phyloP scores from a whole-genome alignment of 2,797 vertebrate species.

The Microctenopoma stevenorrisi region DNA sequence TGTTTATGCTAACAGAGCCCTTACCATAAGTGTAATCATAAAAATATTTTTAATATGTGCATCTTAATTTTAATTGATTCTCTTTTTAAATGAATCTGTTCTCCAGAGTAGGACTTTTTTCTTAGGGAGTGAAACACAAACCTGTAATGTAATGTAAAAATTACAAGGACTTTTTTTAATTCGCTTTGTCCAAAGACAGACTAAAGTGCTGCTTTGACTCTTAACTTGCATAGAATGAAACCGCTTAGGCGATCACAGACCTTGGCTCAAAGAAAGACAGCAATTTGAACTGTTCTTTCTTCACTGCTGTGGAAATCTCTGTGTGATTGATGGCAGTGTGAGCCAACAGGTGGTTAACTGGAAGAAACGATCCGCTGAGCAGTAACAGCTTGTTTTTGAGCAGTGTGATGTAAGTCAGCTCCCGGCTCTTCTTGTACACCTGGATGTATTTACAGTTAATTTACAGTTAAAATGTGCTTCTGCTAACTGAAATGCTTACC shows the following conservation, averaged over 20 bases:
- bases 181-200: conserved; percentile 34
- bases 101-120: background rate
- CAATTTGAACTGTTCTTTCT: conserved; percentile 16
- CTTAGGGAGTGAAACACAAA: background rate
- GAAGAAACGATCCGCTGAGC: conserved; percentile 13
- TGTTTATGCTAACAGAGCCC: background rate
- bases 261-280: conserved; percentile 56
- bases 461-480: background rate
- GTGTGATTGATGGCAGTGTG: conserved; percentile 21
- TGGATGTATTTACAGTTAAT: conserved; percentile 22
- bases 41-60: too few species aligned
- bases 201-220: conserved; percentile 11
- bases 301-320: conserved; percentile 24
- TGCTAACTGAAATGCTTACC: conserved; percentile 9
- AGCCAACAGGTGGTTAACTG: conserved; percentile 44
- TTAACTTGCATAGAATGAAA: conserved; percentile 21
- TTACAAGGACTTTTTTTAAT: conserved; percentile 29
- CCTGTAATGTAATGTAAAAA: background rate
- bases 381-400: conserved; percentile 8
- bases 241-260: conserved; percentile 49
- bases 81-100: background rate
- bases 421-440: conserved; percentile 11
- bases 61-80: too few species aligned
- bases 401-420: conserved; percentile 5
- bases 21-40: too few species aligned